Conservation (phyloP, 2,797 vertebrate genomes). For the Rhabdophis nuchalis region DNA sequence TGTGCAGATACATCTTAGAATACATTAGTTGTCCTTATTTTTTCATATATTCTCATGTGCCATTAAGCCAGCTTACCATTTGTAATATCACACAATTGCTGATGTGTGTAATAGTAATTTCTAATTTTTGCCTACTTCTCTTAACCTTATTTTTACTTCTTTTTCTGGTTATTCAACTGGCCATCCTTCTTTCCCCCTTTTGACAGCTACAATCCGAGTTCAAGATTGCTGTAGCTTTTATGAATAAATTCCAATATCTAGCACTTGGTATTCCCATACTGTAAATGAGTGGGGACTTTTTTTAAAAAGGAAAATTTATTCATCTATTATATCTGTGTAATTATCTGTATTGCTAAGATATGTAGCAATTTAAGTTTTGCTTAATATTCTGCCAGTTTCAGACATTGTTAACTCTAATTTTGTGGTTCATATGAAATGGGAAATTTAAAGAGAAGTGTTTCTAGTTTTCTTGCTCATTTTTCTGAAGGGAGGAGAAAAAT, state of each 20-base stretch:
- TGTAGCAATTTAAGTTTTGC: not conserved
- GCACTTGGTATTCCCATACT: not conserved
- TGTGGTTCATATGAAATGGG: not conserved
- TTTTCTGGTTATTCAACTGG: not conserved
- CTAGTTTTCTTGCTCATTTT: not conserved
- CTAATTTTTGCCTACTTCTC: not conserved
- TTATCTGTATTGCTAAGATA: not conserved
- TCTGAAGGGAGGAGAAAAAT: not conserved
- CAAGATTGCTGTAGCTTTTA: not conserved
- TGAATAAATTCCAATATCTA: not conserved
- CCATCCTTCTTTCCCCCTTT: not conserved
- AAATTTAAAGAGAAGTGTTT: not conserved
- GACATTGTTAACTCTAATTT: not conserved
- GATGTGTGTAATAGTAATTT: not conserved
- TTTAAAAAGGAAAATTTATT: not conserved
- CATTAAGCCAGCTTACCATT: accelerated
- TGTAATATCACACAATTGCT: not conserved
- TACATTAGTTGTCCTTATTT: constrained; percentile 11
- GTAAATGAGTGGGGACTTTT: not conserved
- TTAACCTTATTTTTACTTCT: not conserved
- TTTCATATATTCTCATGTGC: constrained; percentile 3
- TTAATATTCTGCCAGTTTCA: not conserved
- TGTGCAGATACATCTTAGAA: constrained; percentile 28
- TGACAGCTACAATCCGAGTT: not conserved
- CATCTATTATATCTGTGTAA: not conserved